phyloP scores from a whole-genome alignment of 2,113 vertebrate species.

The Odobenus rosmarus region DNA sequence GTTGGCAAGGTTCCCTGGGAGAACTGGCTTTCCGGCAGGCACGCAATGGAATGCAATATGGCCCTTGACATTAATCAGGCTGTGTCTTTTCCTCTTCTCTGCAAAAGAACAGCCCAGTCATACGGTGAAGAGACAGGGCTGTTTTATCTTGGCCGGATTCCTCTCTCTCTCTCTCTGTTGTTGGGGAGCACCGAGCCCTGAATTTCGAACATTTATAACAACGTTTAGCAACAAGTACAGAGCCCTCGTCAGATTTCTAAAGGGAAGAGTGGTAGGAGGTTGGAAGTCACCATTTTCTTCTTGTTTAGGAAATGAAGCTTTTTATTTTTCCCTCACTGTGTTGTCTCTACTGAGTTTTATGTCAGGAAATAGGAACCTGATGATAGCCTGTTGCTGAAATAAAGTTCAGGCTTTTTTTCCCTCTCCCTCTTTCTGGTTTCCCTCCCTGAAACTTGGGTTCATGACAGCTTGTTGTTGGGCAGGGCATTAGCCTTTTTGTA shows the following conservation, averaged over 20 bases:
- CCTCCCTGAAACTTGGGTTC: conserved; percentile 87
- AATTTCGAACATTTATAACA: conserved; percentile 72
- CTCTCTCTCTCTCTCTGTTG: not conserved
- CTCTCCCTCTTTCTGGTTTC: conserved; percentile 75
- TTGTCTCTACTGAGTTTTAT: conserved; percentile 77
- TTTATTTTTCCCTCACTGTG: conserved; percentile 78
- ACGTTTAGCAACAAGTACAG: conserved; percentile 70
- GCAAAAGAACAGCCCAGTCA: conserved; percentile 61
- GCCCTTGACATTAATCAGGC: conserved; percentile 79
- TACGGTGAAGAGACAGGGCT: not conserved
- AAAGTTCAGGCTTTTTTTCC: conserved; percentile 81
- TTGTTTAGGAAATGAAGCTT: conserved; percentile 67
- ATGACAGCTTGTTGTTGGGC: conserved; percentile 89
- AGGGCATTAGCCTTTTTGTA: conserved; percentile 92
- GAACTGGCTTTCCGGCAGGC: conserved; percentile 49
- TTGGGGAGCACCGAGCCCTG: conserved; percentile 20
- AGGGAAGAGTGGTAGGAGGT: conserved; percentile 58
- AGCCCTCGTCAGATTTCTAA: conserved; percentile 77
- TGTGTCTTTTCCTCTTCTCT: conserved; percentile 62
- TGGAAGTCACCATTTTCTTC: conserved; percentile 57
- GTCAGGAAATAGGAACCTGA: conserved; percentile 84
- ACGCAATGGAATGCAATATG: conserved; percentile 57
- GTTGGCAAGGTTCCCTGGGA: conserved; percentile 23
- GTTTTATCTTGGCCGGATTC: not conserved
- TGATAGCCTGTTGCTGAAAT: conserved; percentile 88